A percentile compares a stretch with the other conserved stretches of the same genome.
Conservation (phyloP, 2,797 vertebrate species). For the Chaunax sp. region DNA sequence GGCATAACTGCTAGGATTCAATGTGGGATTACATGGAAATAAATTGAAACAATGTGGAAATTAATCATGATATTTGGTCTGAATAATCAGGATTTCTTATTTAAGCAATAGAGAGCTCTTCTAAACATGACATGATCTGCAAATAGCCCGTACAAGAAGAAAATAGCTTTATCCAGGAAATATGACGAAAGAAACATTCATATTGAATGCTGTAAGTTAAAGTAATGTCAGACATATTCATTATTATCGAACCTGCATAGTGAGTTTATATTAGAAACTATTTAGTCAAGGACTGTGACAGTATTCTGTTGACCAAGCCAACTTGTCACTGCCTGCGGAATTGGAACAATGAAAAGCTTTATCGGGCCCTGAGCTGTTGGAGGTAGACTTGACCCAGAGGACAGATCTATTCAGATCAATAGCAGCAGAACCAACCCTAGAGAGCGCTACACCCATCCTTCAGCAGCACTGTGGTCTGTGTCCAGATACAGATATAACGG, state of each 20-base stretch:
- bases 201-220: background rate
- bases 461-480: conserved; percentile 39
- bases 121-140: background rate
- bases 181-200: background rate
- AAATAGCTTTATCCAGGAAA: background rate
- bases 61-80: conserved; percentile 19
- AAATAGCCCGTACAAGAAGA: background rate
- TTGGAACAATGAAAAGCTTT: conserved; percentile 62
- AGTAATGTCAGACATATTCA: background rate
- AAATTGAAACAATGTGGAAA: conserved; percentile 36
- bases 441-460: conserved; percentile 30
- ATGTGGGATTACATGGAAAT: conserved; percentile 45
- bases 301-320: conserved; percentile 14
- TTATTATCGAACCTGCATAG: background rate
- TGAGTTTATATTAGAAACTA: background rate
- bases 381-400: conserved; percentile 56
- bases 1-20: conserved; percentile 40
- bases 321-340: conserved; percentile 33
- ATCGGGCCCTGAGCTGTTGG: conserved; percentile 24
- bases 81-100: conserved; percentile 14
- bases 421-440: conserved; percentile 27
- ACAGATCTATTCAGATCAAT: conserved; percentile 62
- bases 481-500: conserved; percentile 24
- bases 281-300: conserved; percentile 11
- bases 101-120: conserved; percentile 1